A percentile compares a stretch with the other conserved stretches of the same genome.
Conservation (phyloP, 2,888 invertebrate species). For the Orthonevra nobilis region DNA sequence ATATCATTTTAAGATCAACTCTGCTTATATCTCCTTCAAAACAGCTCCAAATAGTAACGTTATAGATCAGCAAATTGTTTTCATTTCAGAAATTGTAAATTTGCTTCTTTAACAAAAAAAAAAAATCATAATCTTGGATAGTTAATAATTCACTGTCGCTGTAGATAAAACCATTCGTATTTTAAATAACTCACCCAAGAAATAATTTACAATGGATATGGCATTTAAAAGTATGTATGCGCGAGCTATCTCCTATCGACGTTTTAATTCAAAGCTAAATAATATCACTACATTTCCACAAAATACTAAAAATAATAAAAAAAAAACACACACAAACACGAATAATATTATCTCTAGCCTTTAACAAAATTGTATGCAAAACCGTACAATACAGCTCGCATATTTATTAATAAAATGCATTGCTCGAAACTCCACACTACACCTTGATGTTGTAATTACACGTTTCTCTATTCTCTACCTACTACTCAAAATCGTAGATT, state of each 20-base stretch:
- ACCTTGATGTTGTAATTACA: conserved; percentile 54
- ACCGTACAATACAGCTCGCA: conserved; percentile 29
- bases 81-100: neutral
- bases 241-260: conserved; percentile 18
- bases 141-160: conserved; percentile 4
- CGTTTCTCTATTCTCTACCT: conserved; percentile 20
- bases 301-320: conserved; percentile 34
- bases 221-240: conserved; percentile 44
- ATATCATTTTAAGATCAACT: no score
- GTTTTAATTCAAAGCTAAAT: conserved; percentile 2
- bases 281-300: conserved; percentile 19
- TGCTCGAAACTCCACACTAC: conserved; percentile 27
- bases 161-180: conserved; percentile 10
- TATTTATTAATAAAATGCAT: conserved; percentile 55
- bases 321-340: neutral
- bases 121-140: no score
- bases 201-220: conserved; percentile 49
- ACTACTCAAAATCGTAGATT: no score
- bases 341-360: no score
- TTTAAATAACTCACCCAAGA: conserved; percentile 7
- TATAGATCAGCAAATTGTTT: neutral
- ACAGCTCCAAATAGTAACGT: no score
- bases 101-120: conserved; percentile 38
- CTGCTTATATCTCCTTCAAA: no score
- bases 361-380: conserved; percentile 8